Percentiles rank a stretch among this genome's conserved stretches.
Evolutionary conservation across 2,797 vertebrate genomes (phyloP).

Genomic region (Manis pentadactyla): DNA sequence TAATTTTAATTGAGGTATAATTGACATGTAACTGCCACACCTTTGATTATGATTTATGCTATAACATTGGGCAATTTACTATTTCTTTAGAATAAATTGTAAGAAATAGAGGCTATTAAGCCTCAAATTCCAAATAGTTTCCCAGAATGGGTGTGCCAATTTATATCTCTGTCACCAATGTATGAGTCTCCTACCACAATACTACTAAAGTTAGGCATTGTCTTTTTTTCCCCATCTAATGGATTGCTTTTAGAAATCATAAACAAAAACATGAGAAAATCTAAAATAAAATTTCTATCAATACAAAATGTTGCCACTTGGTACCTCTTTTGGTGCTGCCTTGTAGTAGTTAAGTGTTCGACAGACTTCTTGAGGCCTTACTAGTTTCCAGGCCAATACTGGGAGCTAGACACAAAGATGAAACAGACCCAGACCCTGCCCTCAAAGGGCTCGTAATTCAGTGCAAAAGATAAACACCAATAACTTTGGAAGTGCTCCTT

Average conservation of each 20-base stretch:
- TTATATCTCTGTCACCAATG: not conserved
- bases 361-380: not conserved
- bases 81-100: conserved; percentile 31
- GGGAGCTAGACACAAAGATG: not conserved
- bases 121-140: not conserved
- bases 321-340: not conserved
- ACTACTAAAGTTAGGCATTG: not conserved
- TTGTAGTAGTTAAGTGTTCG: not conserved
- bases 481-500: not conserved
- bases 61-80: not conserved
- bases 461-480: not conserved
- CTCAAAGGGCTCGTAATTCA: not conserved
- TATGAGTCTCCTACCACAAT: not conserved
- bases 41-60: not conserved
- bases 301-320: not conserved
- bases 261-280: conserved; percentile 38
- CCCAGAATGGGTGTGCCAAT: not conserved
- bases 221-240: not conserved
- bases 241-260: conserved; percentile 4
- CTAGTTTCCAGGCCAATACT: conserved; percentile 6
- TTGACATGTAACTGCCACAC: not conserved
- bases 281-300: conserved; percentile 32
- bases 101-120: not conserved
- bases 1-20: not conserved
- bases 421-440: not conserved